phyloP scores from a whole-genome alignment of 2,888 invertebrate genomes.

The Hybos culiciformis region DNA sequence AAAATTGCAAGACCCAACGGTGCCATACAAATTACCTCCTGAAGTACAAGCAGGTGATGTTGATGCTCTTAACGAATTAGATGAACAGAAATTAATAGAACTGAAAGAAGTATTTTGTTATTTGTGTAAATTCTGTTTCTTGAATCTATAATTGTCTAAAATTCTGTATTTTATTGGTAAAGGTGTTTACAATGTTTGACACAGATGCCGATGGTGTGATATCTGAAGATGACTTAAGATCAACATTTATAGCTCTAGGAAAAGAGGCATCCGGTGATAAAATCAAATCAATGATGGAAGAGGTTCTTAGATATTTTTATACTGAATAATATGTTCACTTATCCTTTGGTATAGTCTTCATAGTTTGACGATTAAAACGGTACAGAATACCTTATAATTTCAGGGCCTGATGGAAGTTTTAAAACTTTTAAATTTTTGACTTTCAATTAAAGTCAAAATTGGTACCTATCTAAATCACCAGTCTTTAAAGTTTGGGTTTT shows the following conservation, averaged over 20 bases:
- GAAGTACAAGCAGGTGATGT: constrained; percentile 28
- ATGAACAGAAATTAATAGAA: constrained; percentile 46
- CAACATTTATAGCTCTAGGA: constrained; percentile 47
- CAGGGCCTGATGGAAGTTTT: too few species aligned
- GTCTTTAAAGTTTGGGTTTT: too few species aligned
- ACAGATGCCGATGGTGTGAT: constrained; percentile 51
- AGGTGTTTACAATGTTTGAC: constrained; percentile 53
- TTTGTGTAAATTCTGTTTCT: background rate
- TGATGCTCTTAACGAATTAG: constrained; percentile 43
- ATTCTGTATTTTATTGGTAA: constrained; percentile 1
- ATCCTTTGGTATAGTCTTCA: too few species aligned
- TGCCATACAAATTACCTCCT: constrained; percentile 29
- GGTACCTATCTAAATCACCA: too few species aligned
- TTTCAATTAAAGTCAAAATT: too few species aligned
- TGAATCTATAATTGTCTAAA: background rate
- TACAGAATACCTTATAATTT: too few species aligned
- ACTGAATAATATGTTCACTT: too few species aligned
- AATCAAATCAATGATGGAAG: constrained; percentile 46
- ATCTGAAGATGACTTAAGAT: constrained; percentile 47
- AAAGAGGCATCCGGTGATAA: constrained; percentile 42
- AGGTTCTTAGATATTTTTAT: constrained; percentile 33
- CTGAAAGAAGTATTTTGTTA: constrained; percentile 43
- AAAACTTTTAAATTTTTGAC: background rate
- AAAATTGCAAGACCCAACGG: constrained; percentile 27
- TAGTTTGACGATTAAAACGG: too few species aligned